Conservation (phyloP, 2,888 invertebrate genomes). For the Cactoblastis cactorum region DNA sequence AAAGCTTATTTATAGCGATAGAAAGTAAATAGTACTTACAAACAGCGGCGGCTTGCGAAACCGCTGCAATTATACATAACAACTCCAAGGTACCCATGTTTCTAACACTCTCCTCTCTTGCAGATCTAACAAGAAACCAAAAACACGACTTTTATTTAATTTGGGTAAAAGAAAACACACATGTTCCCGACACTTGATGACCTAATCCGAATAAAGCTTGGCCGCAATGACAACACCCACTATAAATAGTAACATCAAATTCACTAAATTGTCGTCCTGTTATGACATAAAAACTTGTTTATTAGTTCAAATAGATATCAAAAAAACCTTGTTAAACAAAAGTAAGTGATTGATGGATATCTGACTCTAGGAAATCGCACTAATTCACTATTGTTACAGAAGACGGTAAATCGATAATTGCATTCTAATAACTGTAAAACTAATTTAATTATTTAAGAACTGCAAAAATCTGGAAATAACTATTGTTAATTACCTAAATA, state of each 20-base stretch:
- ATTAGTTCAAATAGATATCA: slow-evolving; percentile 26
- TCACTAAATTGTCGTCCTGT: slow-evolving; percentile 45
- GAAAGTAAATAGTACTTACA: slow-evolving; percentile 54
- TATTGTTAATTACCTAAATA: slow-evolving; percentile 53
- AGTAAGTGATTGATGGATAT: slow-evolving; percentile 39
- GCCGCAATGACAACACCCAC: slow-evolving; percentile 79
- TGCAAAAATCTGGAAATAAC: slow-evolving; percentile 11
- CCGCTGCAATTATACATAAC: slow-evolving; percentile 57
- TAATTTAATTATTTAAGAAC: slow-evolving; percentile 13
- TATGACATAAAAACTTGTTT: slow-evolving; percentile 48
- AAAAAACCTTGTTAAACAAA: slow-evolving; percentile 31
- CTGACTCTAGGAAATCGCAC: slow-evolving; percentile 49
- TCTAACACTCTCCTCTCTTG: slow-evolving; percentile 49
- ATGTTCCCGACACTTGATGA: slow-evolving; percentile 73
- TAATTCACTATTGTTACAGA: slow-evolving; percentile 50
- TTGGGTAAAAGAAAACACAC: slow-evolving; percentile 55
- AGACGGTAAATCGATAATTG: slow-evolving; percentile 66
- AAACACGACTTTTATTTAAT: slow-evolving; percentile 47
- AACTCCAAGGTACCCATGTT: slow-evolving; percentile 64
- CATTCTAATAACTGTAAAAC: slow-evolving; percentile 33
- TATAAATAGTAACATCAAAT: slow-evolving; percentile 79
- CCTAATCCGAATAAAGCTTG: slow-evolving; percentile 73
- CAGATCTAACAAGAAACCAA: slow-evolving; percentile 70
- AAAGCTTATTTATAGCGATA: slow-evolving; percentile 15
- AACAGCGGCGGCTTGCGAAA: slow-evolving; percentile 60